phyloP scores from a whole-genome alignment of 2,888 invertebrate species.

The Plusia festucae region DNA sequence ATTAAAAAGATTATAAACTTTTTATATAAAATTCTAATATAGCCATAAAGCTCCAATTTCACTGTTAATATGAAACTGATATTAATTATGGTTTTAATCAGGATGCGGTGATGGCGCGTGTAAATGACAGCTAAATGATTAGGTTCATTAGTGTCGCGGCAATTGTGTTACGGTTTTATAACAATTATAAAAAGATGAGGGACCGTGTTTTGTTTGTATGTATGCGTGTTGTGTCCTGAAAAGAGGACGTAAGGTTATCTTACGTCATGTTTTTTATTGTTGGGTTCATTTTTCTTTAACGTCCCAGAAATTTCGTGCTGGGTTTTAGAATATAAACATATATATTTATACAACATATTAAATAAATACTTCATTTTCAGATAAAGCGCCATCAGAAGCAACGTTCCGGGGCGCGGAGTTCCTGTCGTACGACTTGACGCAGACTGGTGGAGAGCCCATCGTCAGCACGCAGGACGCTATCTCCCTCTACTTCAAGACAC shows the following conservation, averaged over 20 bases:
- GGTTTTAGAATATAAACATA: too few species aligned
- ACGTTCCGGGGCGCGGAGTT: conserved; percentile 97
- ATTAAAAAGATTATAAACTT: too few species aligned
- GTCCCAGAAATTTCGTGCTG: too few species aligned
- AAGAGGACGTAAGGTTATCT: too few species aligned
- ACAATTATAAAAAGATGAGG: background rate
- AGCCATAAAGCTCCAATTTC: background rate
- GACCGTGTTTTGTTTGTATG: background rate
- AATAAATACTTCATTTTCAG: conserved; percentile 90
- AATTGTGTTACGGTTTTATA: conserved; percentile 16
- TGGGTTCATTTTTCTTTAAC: too few species aligned
- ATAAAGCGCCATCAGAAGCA: conserved; percentile 97
- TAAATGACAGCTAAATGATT: conserved; percentile 31
- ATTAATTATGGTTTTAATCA: conserved; percentile 37
- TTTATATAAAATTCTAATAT: background rate
- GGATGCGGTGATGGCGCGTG: conserved; percentile 19
- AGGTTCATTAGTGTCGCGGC: conserved; percentile 13
- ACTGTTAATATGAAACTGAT: conserved; percentile 20
- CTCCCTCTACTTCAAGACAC: conserved; percentile 97
- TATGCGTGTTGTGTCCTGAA: too few species aligned
- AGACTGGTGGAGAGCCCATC: conserved; percentile 95
- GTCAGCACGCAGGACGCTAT: conserved; percentile 97
- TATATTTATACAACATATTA: too few species aligned
- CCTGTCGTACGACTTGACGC: conserved; percentile 96
- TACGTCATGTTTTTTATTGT: too few species aligned